Conservation (phyloP, 2,797 vertebrate species). For the Urosaurus nigricauda region DNA sequence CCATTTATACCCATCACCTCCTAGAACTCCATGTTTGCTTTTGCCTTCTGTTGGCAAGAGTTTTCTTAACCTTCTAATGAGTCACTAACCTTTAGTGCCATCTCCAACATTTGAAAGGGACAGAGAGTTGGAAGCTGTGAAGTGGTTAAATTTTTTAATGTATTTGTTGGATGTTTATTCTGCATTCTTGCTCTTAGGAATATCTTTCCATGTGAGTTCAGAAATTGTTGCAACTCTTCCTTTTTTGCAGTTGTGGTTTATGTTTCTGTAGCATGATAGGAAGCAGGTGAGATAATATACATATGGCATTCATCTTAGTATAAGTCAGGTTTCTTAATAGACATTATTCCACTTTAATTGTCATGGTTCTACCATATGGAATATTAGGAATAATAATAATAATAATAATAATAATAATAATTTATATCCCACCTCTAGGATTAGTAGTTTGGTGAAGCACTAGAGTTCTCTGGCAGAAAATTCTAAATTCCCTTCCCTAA, state of each 20-base stretch:
- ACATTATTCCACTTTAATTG: no score
- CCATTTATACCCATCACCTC: background rate
- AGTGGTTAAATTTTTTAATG: background rate
- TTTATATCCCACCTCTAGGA: no score
- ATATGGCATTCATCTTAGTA: background rate
- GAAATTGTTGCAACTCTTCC: background rate
- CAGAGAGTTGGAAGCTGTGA: background rate
- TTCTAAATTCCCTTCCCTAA: no score
- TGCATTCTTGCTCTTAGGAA: background rate
- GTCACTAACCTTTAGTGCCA: background rate
- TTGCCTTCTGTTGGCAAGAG: background rate
- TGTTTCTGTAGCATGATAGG: background rate
- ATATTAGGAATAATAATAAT: no score
- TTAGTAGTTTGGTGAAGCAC: no score
- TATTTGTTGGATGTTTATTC: background rate
- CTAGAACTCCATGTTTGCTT: background rate
- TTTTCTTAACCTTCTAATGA: background rate
- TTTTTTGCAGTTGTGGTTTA: background rate
- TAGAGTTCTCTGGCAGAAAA: no score
- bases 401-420: no score
- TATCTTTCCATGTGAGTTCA: background rate
- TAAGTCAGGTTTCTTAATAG: background rate
- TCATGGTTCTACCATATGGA: no score
- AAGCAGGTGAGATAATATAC: background rate
- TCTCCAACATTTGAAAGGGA: background rate